Evolutionary conservation across 2,113 vertebrate species (phyloP).

Genomic region (Brevimyrus niger): DNA sequence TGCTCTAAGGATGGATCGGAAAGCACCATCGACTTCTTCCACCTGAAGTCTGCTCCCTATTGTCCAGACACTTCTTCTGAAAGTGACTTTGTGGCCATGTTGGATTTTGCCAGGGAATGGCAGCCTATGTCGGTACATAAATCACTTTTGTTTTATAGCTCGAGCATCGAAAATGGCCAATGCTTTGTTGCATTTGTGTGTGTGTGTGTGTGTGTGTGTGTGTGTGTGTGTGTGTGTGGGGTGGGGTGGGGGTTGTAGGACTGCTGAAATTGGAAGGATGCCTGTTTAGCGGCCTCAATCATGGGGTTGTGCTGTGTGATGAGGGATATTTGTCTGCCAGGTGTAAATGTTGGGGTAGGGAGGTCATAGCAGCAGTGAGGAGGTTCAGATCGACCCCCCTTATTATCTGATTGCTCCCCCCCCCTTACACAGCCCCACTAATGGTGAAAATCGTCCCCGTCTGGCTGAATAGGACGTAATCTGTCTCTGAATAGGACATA

Average conservation of each 20-base stretch:
- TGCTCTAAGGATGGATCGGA: constrained; percentile 4
- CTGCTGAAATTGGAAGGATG: not conserved
- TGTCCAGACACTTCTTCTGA: not conserved
- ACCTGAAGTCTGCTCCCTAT: not conserved
- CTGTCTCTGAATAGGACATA: constrained; percentile 26
- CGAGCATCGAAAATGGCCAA: not conserved
- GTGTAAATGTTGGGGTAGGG: not conserved
- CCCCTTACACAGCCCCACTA: constrained; percentile 22
- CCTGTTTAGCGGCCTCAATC: not conserved
- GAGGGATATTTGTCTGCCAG: not conserved
- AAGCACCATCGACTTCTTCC: not conserved
- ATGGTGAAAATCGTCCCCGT: constrained; percentile 33
- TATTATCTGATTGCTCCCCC: not conserved
- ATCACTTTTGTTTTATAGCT: not conserved
- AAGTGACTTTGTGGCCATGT: not conserved
- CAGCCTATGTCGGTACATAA: not conserved
- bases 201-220: not conserved
- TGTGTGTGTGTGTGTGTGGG: not conserved
- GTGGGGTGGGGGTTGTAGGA: not conserved
- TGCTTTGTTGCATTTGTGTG: not conserved
- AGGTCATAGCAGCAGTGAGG: constrained; percentile 21
- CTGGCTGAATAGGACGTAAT: constrained; percentile 32
- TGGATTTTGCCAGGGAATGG: not conserved
- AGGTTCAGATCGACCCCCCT: constrained; percentile 24
- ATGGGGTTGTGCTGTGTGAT: not conserved